Evolutionary conservation across 2,797 vertebrate species (phyloP), one percentile per base, ranked within the genome.

Genomic region (Enteromius treurensis): DNA sequence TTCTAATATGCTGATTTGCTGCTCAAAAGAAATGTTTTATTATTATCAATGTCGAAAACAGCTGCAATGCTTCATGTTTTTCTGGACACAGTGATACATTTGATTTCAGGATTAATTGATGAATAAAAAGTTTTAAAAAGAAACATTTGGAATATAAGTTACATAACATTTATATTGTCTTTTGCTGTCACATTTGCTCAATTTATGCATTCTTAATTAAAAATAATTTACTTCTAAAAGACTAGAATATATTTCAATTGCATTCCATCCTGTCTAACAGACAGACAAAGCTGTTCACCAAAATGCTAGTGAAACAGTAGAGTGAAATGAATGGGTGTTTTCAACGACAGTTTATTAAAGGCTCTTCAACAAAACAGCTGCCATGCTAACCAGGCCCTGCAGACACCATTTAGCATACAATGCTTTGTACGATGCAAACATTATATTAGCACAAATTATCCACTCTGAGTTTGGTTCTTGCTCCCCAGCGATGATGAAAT

Each of bases 401-500:
- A 42, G 70, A 74, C 29, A 81, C 9, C 34, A 82, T 68, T 82
- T 76, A 76, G 80, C 55, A 71, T 19, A 60, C 51, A 71, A 67
- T 23, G 34, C 17, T 55, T 51, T 47, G 73, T 47, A 69, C 3
- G 45, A 77, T 71, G 45, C 53, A 81, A 70, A 70, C 64, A 64
- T 64, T 29, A 81, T 60, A 80, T 81, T 82, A 58, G 42, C 74
- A 77, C 84, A 81, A 85, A 77, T 85, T 2, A 77, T 77, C 53
- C 53, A 29, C 67, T 70, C 67, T 60, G 13, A 71, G 65, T 32
- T 76, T 21, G 34, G n/a, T 76, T 53, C 71, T 82, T 82, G 62
- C 51, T 82, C 73, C 26, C 19, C 29, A 40, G 62, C 19, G 51
- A 55, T 77, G 74, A 85, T 85, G 17, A 42, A 83, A 87, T 86